phyloP scores from a whole-genome alignment of 64 coral and sea anemone genomes.

The Montipora efflorescens region DNA sequence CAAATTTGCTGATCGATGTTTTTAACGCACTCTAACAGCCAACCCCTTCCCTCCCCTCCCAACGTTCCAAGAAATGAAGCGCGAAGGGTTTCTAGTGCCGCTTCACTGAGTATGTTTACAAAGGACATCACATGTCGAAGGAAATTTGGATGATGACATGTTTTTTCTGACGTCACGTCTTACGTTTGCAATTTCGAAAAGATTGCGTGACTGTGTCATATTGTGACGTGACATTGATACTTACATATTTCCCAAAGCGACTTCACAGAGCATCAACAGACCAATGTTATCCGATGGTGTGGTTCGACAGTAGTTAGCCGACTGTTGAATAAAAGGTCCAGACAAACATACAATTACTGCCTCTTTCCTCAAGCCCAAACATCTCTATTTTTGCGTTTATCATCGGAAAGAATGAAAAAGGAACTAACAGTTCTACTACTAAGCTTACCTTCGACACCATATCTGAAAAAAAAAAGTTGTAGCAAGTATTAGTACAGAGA shows the following conservation, averaged over 20 bases:
- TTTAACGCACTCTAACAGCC: not conserved
- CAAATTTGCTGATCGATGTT: not conserved
- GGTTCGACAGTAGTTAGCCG: conserved; percentile 95
- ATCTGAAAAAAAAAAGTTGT: conserved; percentile 44
- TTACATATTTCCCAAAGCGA: conserved; percentile 99
- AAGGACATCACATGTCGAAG: too few species aligned
- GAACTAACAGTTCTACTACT: not conserved
- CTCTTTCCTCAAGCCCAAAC: not conserved
- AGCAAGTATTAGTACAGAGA: not conserved
- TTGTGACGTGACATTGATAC: conserved; percentile 25
- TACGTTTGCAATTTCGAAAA: too few species aligned
- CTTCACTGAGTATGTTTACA: too few species aligned
- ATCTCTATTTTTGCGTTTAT: not conserved
- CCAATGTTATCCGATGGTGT: conserved; percentile 87
- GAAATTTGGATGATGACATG: too few species aligned
- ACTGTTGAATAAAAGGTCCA: conserved; percentile 47
- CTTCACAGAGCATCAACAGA: conserved; percentile 96
- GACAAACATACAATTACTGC: not conserved
- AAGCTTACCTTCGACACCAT: conserved; percentile 94
- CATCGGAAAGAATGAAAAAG: not conserved
- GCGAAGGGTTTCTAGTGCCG: too few species aligned
- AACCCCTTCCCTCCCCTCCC: too few species aligned
- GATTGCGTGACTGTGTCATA: not conserved
- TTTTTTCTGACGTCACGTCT: not conserved
- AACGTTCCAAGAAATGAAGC: too few species aligned